Conservation (phyloP, 2,113 vertebrate genomes). For the Sminthopsis crassicaudata region DNA sequence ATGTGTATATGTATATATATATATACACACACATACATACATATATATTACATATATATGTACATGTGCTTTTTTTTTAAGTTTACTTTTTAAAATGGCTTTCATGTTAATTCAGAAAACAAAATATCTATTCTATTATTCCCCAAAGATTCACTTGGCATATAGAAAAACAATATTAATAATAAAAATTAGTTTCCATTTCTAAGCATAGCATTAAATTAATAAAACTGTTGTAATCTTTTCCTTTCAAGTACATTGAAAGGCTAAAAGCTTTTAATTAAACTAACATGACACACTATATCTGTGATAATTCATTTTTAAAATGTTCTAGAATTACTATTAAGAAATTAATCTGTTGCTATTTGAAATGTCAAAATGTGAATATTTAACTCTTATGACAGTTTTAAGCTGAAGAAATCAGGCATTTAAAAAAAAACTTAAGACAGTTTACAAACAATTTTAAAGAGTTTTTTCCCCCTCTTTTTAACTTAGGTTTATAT, state of each 20-base stretch:
- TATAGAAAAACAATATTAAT: slow-evolving; percentile 57
- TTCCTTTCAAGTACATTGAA: slow-evolving; percentile 46
- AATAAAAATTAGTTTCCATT: slow-evolving; percentile 46
- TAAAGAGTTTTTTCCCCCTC: background rate
- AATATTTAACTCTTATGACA: slow-evolving; percentile 18
- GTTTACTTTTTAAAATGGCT: background rate
- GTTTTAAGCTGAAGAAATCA: background rate
- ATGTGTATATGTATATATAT: no score
- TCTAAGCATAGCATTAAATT: slow-evolving; percentile 43
- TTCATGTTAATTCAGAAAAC: slow-evolving; percentile 10
- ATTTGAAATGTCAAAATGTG: slow-evolving; percentile 58
- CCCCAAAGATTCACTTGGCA: slow-evolving; percentile 64
- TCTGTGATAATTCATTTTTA: background rate
- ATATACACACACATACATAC: no score
- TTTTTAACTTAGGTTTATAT: background rate
- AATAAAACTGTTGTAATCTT: slow-evolving; percentile 23
- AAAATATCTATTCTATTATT: slow-evolving; percentile 59
- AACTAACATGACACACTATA: slow-evolving; percentile 6
- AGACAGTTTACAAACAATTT: slow-evolving; percentile 16
- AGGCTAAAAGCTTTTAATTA: slow-evolving; percentile 12
- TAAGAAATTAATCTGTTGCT: slow-evolving; percentile 9
- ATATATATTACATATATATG: background rate
- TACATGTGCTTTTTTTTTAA: background rate
- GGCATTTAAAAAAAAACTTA: slow-evolving; percentile 28
- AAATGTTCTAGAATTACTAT: background rate